Conservation (phyloP, 2,888 invertebrate genomes). For the Aleiodes testaceus region DNA sequence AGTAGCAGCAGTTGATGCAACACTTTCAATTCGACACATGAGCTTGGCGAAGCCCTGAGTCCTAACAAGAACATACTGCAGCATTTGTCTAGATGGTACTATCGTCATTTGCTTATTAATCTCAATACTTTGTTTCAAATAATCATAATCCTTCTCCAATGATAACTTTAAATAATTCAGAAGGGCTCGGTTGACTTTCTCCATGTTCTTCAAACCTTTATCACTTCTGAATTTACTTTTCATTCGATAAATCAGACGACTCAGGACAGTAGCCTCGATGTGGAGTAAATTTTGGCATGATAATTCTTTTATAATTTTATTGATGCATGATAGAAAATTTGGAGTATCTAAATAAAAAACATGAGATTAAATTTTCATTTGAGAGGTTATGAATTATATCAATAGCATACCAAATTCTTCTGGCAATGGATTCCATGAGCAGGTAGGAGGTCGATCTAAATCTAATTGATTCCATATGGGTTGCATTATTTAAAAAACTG, state of each 20-base stretch:
- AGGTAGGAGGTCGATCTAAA: conserved; percentile 62
- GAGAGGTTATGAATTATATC: conserved; percentile 17
- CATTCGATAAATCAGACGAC: conserved; percentile 77
- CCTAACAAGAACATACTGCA: conserved; percentile 76
- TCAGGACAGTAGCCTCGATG: conserved; percentile 75
- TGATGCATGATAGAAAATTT: conserved; percentile 51
- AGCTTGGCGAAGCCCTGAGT: conserved; percentile 76
- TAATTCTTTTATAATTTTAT: conserved; percentile 57
- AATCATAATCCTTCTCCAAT: conserved; percentile 72
- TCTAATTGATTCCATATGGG: conserved; percentile 62
- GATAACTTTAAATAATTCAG: conserved; percentile 74
- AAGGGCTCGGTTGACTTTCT: conserved; percentile 75
- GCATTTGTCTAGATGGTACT: conserved; percentile 77
- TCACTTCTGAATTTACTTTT: conserved; percentile 77
- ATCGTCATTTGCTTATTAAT: conserved; percentile 64
- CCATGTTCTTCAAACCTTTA: conserved; percentile 76
- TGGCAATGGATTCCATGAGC: conserved; percentile 54
- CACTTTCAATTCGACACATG: conserved; percentile 74
- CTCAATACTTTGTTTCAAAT: conserved; percentile 57
- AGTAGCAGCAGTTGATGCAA: conserved; percentile 74
- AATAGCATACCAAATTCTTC: conserved; percentile 58
- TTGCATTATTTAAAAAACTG: conserved; percentile 56
- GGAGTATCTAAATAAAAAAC: conserved; percentile 54
- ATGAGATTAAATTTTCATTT: background rate
- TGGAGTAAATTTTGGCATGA: conserved; percentile 74